Evolutionary conservation across 2,797 vertebrate genomes (phyloP).

Genomic region (Denticeps clupeoides): DNA sequence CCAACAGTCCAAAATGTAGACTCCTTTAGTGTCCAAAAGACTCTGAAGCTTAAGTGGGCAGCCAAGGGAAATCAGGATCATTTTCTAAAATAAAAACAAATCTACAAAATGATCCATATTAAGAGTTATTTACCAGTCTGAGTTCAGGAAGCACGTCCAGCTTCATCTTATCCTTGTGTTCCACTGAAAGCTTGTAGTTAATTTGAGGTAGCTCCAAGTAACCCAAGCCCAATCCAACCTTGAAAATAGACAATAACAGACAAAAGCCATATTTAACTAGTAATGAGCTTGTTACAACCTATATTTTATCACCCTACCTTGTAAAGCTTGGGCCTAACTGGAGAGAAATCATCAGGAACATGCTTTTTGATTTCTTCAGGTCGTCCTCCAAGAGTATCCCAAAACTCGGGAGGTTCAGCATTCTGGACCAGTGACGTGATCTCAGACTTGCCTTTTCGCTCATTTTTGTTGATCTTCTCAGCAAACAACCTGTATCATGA

Average conservation of each 20-base stretch:
- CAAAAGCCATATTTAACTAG: not conserved
- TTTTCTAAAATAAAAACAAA: not conserved
- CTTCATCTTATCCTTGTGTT: constrained; percentile 85
- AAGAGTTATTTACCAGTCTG: constrained; percentile 66
- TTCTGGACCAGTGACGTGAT: constrained; percentile 69
- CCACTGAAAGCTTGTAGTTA: constrained; percentile 94
- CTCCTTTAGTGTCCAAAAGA: constrained; percentile 84
- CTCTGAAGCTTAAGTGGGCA: constrained; percentile 70
- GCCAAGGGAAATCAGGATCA: not conserved
- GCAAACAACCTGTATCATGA: constrained; percentile 91
- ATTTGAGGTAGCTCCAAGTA: constrained; percentile 96
- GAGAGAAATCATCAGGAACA: constrained; percentile 80
- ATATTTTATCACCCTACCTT: constrained; percentile 57
- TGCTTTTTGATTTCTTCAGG: constrained; percentile 81
- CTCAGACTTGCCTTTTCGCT: constrained; percentile 88
- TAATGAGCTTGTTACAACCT: not conserved
- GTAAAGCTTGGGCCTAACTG: constrained; percentile 84
- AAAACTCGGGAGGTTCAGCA: constrained; percentile 80
- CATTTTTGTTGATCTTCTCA: constrained; percentile 97
- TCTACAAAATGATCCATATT: too few species aligned
- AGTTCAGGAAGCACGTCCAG: constrained; percentile 82
- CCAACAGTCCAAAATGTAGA: constrained; percentile 98
- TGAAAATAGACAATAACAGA: constrained; percentile 12
- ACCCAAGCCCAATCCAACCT: constrained; percentile 91
- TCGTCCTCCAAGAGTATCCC: constrained; percentile 81